Evolutionary conservation across 2,888 invertebrate species (phyloP), one percentile per base, ranked within the genome.

Genomic region (Beris chalybata): DNA sequence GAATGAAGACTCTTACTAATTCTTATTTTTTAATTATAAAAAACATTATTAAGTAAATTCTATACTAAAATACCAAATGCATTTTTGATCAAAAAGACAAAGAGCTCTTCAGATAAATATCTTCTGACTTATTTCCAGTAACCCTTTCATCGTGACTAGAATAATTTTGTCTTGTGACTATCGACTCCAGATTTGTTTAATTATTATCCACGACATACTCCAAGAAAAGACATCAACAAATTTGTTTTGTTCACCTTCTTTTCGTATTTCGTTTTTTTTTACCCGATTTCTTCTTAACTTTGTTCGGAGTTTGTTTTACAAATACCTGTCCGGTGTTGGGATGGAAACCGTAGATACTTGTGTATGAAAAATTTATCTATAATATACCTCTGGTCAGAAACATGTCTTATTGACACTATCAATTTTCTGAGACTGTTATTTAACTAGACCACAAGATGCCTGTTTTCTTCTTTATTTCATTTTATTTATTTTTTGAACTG

Each of bases 371-470:
- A 54, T 31, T 12, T 22, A 56, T 56, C 32, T 56, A 38, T 43
- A 22, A 43, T 13, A 43, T 56, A 15, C 11, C 61, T 1, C 45
- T 59, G 48, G 29, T 59, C 47, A 61, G 6, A 50, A 38, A 50
- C 61, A 50, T 52, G 52, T 13, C 22, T 38, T 61, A 29, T 61
- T 61, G 61, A 61, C 61, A 50, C 32, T 50, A 61, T 50, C 61
- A 61, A 61, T 61, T 61, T 50, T 50, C 61, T 52, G 50, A 7
- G 61, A 38, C 61, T 50, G 61, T 61, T 61, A 61, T 61, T 61
- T 61, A 61, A 61, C 52, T 61, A 61, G 61, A 61, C 61, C 61
- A 61, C 61, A 61, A 61, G 52, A 61, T 52, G 52, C n/a, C n/a
- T 50, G 12, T 38, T 38, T 43, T 56, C 15, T 22, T 61, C 31